A percentile compares a stretch with the other conserved stretches of the same genome.
These are phyloP conservation scores for Picathartes gymnocephalus DNA, from an alignment of 2,113 vertebrate genomes.

Conservation along the genomic window DNA sequence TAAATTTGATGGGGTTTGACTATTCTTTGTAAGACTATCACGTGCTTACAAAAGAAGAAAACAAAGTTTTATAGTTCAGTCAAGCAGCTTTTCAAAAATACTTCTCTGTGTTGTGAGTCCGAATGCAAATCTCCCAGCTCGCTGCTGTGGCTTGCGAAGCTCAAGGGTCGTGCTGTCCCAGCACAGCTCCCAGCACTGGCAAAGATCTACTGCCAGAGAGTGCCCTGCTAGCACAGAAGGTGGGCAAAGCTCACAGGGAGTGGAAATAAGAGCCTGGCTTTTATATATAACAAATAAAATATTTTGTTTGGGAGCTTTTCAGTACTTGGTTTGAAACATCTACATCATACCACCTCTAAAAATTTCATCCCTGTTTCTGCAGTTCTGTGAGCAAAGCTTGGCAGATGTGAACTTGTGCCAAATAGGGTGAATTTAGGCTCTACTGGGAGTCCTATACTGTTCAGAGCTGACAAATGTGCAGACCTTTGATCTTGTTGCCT, in stretches of 20 bases:
- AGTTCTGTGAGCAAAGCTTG: background rate
- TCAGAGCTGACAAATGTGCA: background rate
- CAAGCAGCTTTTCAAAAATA: background rate
- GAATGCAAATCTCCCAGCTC: background rate
- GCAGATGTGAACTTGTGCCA: background rate
- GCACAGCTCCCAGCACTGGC: background rate
- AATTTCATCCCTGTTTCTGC: background rate
- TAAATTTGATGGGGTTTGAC: background rate
- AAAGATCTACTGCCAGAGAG: background rate
- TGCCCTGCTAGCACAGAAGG: background rate
- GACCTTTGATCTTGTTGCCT: background rate
- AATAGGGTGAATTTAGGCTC: background rate
- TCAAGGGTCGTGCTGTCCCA: background rate
- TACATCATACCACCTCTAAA: background rate
- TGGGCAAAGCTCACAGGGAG: background rate
- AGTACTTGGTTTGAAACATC: background rate
- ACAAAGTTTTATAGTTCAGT: background rate
- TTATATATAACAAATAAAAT: background rate
- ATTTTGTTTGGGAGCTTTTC: background rate
- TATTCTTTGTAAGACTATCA: background rate
- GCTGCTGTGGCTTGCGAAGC: rapidly evolving
- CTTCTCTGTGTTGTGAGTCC: background rate
- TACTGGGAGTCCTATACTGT: background rate
- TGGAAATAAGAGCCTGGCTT: background rate
- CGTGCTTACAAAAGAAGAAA: background rate